Evolutionary conservation across 2,888 invertebrate species (phyloP).

Genomic region (Catocala nupta): DNA sequence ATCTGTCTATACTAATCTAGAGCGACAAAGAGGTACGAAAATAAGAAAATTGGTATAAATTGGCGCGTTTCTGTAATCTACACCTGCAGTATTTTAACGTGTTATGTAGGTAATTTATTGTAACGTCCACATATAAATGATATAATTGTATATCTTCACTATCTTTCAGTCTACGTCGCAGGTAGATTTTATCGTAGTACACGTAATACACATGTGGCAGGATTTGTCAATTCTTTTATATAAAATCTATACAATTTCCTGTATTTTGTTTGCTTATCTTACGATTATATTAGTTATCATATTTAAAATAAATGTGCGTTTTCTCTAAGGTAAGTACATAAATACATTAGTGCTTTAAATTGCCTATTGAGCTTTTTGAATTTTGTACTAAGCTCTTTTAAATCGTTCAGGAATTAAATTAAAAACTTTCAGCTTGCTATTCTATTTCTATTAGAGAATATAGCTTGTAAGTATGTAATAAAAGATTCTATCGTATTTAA

Average conservation of each 20-base stretch:
- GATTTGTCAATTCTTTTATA: neutral
- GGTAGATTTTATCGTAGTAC: neutral
- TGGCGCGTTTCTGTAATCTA: neutral
- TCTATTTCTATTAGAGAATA: no score
- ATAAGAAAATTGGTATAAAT: no score
- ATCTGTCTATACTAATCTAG: no score
- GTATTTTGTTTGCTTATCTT: neutral
- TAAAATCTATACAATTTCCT: neutral
- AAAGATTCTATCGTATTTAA: slow-evolving; percentile 19
- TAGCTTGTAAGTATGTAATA: neutral
- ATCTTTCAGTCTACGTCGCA: neutral
- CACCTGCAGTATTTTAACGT: neutral
- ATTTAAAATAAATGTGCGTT: no score
- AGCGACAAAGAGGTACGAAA: no score
- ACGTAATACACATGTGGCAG: neutral
- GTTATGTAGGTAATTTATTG: neutral
- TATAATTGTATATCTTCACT: neutral
- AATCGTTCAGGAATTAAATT: no score
- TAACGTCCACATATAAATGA: neutral
- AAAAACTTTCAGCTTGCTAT: no score
- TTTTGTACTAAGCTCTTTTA: no score
- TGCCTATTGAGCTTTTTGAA: no score
- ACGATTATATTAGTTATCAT: no score
- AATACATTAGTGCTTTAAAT: no score
- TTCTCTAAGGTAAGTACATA: no score